These are phyloP conservation scores for Machimus atricapillus DNA, from an alignment of 2,888 invertebrate species.

Conservation along the genomic window DNA sequence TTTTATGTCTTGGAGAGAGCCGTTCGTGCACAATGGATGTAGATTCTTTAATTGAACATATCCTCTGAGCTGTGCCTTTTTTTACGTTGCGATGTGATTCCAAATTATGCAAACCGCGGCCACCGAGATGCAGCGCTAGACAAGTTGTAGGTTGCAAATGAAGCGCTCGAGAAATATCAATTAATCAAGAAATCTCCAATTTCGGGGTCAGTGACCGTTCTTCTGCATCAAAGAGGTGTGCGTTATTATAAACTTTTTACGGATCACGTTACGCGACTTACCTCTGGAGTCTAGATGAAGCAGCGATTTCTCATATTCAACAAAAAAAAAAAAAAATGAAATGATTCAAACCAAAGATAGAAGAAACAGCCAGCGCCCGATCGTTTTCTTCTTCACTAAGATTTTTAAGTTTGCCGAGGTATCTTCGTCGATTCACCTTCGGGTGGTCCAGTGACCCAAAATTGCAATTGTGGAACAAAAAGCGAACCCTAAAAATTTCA, in stretches of 20 bases:
- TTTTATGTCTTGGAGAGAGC: background rate
- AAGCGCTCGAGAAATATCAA: slow-evolving; percentile 8
- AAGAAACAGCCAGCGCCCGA: background rate
- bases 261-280: background rate
- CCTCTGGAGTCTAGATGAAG: background rate
- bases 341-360: background rate
- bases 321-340: background rate
- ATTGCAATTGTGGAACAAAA: background rate
- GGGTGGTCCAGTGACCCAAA: slow-evolving; percentile 24
- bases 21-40: slow-evolving; percentile 15
- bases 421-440: background rate
- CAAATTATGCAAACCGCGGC: slow-evolving; percentile 1
- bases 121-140: background rate
- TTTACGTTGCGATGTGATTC: slow-evolving; percentile 18
- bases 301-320: background rate
- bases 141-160: slow-evolving; percentile 6
- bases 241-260: background rate
- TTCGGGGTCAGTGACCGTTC: slow-evolving; percentile 8
- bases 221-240: background rate
- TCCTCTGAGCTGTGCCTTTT: slow-evolving; percentile 17
- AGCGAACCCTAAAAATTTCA: background rate
- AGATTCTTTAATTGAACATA: slow-evolving; percentile 37
- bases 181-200: slow-evolving; percentile 27
- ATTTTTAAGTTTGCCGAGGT: background rate
- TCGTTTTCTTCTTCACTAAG: background rate